Conservation (phyloP, 2,797 vertebrate species). For the Rhinichthys osculus region DNA sequence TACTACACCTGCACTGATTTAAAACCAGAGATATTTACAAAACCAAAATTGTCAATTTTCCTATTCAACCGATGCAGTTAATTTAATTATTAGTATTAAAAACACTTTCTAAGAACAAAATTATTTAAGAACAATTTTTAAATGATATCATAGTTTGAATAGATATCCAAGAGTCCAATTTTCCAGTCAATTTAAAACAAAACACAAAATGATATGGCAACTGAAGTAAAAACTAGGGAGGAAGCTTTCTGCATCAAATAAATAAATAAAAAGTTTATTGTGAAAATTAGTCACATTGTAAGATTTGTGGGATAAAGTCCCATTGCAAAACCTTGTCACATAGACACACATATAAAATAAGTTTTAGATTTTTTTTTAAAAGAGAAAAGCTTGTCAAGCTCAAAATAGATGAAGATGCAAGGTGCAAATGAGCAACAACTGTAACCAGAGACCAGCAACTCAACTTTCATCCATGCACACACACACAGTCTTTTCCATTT, state of each 20-base stretch:
- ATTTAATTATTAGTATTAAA: neutral
- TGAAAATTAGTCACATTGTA: neutral
- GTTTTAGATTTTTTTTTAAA: neutral
- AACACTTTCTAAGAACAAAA: neutral
- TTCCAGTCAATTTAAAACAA: neutral
- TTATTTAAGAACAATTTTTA: neutral
- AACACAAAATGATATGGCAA: neutral
- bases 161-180: neutral
- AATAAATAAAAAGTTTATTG: neutral
- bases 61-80: neutral
- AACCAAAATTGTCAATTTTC: neutral
- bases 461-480: conserved; percentile 64
- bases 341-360: neutral
- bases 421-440: conserved; percentile 60
- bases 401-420: conserved; percentile 32
- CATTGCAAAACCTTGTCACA: neutral
- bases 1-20: neutral
- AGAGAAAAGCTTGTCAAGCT: neutral
- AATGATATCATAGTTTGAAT: neutral
- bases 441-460: conserved; percentile 76
- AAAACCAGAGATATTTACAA: neutral
- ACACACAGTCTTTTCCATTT: conserved; percentile 42
- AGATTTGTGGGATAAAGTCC: too few relatives aligned
- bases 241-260: neutral
- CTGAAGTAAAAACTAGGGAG: neutral